phyloP scores from a whole-genome alignment of 2,888 invertebrate genomes.

The Catonia carolina region DNA sequence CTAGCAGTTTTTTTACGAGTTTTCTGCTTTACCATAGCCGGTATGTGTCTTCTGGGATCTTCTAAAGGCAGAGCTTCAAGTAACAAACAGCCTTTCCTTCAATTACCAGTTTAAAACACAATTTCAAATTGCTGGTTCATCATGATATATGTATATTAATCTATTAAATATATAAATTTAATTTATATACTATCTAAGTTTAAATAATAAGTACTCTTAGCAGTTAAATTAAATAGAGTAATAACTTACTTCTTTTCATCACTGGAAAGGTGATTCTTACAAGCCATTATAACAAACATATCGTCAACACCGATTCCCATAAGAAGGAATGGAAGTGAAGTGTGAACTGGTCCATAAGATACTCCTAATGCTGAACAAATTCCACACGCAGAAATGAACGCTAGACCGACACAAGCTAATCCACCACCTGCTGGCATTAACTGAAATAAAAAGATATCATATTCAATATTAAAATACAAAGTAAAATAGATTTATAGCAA shows the following conservation, averaged over 20 bases:
- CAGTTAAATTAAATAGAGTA: too few relatives aligned
- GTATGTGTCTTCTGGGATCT: too few relatives aligned
- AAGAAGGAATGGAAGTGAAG: conserved; percentile 70
- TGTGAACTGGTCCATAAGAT: conserved; percentile 74
- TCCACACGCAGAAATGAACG: conserved; percentile 63
- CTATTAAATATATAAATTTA: too few relatives aligned
- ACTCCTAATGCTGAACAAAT: conserved; percentile 64
- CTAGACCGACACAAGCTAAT: conserved; percentile 62
- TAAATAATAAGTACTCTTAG: too few relatives aligned
- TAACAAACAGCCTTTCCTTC: too few relatives aligned
- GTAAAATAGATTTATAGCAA: background rate
- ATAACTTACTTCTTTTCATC: conserved; percentile 41
- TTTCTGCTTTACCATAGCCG: too few relatives aligned
- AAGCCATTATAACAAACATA: conserved; percentile 73
- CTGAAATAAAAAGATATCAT: conserved; percentile 40
- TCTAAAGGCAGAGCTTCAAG: too few relatives aligned
- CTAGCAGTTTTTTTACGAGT: too few relatives aligned
- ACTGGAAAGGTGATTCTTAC: conserved; percentile 46
- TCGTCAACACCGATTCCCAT: conserved; percentile 76
- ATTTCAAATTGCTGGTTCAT: too few relatives aligned
- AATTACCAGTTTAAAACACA: too few relatives aligned
- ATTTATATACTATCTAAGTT: too few relatives aligned
- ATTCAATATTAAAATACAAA: background rate
- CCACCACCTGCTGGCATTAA: conserved; percentile 61
- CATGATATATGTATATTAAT: too few relatives aligned